Percentiles rank a stretch among this genome's conserved stretches.
phyloP scores from a whole-genome alignment of 2,113 vertebrate genomes.

The Oceanodroma tethys region DNA sequence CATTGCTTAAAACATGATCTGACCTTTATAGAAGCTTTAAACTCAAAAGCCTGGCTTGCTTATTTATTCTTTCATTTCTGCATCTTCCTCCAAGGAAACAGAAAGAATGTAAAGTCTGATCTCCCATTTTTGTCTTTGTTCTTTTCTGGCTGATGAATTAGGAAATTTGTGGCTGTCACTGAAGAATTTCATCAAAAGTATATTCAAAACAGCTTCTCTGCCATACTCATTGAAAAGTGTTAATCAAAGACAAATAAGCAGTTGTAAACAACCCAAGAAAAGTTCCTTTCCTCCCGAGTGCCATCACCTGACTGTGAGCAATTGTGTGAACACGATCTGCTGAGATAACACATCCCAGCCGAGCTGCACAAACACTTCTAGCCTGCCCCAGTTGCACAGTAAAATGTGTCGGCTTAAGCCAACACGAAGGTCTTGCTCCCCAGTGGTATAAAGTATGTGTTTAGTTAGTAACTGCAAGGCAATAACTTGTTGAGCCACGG shows the following conservation, averaged over 20 bases:
- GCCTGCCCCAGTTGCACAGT: not conserved
- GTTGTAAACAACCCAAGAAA: constrained; percentile 14
- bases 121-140: not conserved
- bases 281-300: not conserved
- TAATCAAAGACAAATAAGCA: constrained; percentile 23
- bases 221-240: not conserved
- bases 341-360: constrained; percentile 22
- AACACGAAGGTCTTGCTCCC: not conserved
- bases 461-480: not conserved
- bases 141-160: not conserved
- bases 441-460: not conserved
- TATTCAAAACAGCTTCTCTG: not conserved
- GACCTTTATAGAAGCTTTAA: constrained; percentile 20
- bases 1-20: constrained; percentile 21
- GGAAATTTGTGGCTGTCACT: not conserved
- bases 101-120: not conserved
- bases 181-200: not conserved
- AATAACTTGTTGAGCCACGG: not conserved
- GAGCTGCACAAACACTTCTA: constrained; percentile 8
- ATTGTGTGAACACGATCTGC: not conserved
- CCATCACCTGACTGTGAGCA: constrained; percentile 28
- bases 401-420: not conserved
- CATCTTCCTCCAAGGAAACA: not conserved
- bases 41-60: not conserved
- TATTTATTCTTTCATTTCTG: constrained; percentile 29